Evolutionary conservation across 1,140 invertebrate species (phyloP).

Genomic region (Oreohelix idahoensis): DNA sequence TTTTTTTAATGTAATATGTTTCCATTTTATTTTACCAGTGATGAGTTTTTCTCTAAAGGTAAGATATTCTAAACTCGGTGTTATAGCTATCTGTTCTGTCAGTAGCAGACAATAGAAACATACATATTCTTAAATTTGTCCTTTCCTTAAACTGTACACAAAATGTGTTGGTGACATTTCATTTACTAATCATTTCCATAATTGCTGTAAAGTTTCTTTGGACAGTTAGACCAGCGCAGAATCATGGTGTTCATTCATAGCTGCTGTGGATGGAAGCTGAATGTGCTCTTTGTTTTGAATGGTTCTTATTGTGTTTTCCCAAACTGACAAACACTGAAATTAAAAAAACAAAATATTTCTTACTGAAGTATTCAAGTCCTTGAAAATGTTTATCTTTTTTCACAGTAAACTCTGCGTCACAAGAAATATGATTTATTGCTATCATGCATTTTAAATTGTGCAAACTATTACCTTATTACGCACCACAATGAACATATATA

Average conservation of each 20-base stretch:
- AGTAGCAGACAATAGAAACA: background rate
- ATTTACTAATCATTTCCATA: background rate
- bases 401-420: background rate
- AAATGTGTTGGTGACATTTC: background rate
- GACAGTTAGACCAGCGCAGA: background rate
- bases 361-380: background rate
- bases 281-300: conserved; percentile 60
- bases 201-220: background rate
- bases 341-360: conserved; percentile 10
- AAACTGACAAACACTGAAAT: conserved; percentile 76
- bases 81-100: no score
- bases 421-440: conserved; percentile 20
- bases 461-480: no score
- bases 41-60: no score
- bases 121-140: background rate
- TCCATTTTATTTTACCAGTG: background rate
- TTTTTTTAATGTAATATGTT: background rate
- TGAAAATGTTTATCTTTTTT: background rate
- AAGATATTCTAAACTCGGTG: background rate
- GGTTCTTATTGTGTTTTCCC: conserved; percentile 76
- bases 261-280: conserved; percentile 39
- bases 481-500: no score
- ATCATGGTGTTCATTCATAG: conserved; percentile 31
- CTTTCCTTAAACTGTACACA: background rate
- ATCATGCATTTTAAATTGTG: no score